Evolutionary conservation across 1,140 invertebrate genomes (phyloP), one percentile per base, ranked within the genome.

Genomic region (Holcopasites calliopsidis): DNA sequence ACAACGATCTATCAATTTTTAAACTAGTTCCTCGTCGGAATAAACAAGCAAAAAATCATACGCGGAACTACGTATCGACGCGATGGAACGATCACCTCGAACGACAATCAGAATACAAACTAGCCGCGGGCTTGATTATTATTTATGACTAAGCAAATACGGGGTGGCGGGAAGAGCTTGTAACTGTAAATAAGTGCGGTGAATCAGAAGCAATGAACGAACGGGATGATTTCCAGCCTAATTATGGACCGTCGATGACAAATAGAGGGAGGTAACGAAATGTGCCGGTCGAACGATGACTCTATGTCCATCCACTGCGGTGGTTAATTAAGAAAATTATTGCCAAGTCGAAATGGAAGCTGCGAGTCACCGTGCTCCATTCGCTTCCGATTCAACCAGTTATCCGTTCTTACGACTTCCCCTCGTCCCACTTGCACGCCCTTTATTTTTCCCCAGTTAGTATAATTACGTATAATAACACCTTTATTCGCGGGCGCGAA

Each of bases 401-500:
- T 65, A 44, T 21, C 47, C 42, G 33, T 49, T 70, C 55, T 60
- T 64, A 10, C 18, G 2, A 13, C 66, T 44, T 18, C 50, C 40
- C 4, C 60, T 49, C 80, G 50, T 58, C 23, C 52, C 33, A 13
- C 18, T 49, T 62, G 21, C 23, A 31, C 52, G 18, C 28, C 50
- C 47, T 64, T 60, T 54, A 64, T 80, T 69, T 79, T 73, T 73
- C 65, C 47, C 61, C 47, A 47, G 49, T 78, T 55, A 57, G 54
- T 31, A 55, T 81, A 85, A 85, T 85, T 78, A 73, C 65, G 65
- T 71, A 72, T 85, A 81, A 85, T 83, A 79, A 83, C 75, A 77
- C 40, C 83, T 77, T 79, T 72, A 75, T 80, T 70, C 78, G 52
- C 68, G 50, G 70, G 70, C 77, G 83, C 68, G 77, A 84, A 72